Base-by-base conservation (phyloP, 2,888 invertebrate species). In the Drosophila colorata region DNA sequence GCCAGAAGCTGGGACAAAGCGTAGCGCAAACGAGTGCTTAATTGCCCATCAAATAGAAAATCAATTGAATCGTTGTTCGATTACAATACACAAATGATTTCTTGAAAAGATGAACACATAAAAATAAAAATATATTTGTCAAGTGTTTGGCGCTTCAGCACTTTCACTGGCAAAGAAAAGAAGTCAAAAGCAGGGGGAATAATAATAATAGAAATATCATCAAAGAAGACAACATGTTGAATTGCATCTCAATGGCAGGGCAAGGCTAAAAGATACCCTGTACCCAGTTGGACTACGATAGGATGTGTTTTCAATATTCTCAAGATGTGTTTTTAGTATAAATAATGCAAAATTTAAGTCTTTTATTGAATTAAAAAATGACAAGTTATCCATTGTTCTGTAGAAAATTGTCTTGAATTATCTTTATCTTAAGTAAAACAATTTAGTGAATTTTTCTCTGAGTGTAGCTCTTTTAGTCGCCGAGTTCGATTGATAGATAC, bases 41-140 rank as follows among this genome's bases (percentile, higher is more conserved):
- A 73, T 78, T 73, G 74, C 23, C 20, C 43, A 52, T 59, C 31
- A 16, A 63, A 63, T 68, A 60, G 69, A 11, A 74, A 69, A 69
- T 74, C 76, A 74, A 74, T 76, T 78, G 61, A 78, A 53, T 41
- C 56, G 55, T 37, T 47, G 48, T 37, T 60, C 53, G 47, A 55
- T 58, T 73, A 66, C 60, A 72, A 74, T 53, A 46, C 46, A 41
- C 31, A 44, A 20, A 28, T 18, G 13, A 53, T 31, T 55, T 56
- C 57, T 59, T 43, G 37, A 47, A 55, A 16, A 37, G 37, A 13
- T 18, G 6, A 4, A 3, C 18, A 18, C 33, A 33, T 33, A 11
- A 31, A 16, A 28, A 47, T 31, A 31, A 20, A 46, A 48, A 48
- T 49, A 56, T 35, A n/a, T 37, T 68, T 67, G 28, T 56, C 35